Evolutionary conservation across 2,113 vertebrate genomes (phyloP), one percentile per base, ranked within the genome.

Genomic region (Leptocoma aspasia): DNA sequence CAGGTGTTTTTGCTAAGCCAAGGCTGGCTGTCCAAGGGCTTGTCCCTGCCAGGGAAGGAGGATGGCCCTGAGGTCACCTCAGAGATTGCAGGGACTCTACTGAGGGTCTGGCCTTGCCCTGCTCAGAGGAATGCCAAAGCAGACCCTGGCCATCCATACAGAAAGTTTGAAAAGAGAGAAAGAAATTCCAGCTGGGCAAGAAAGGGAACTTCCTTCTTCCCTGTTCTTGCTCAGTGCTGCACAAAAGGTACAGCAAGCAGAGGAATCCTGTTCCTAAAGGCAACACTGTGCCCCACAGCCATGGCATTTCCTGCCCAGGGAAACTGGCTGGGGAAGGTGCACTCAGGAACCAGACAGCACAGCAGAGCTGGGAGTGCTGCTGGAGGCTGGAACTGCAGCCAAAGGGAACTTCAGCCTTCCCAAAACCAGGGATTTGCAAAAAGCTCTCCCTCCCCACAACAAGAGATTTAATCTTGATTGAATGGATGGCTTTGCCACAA

Each of bases 401-500:
- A 90, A 47, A 52, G 42, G 45, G 84, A 80, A n/a, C 69, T 35
- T 28, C 39, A 73, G 61, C 31, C 72, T 72, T 18, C 77, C 56
- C 80, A 79, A 60, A 66, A 52, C 21, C 2, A 3, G 14, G 0
- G 7, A 15, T 23, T 90, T 22, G 77, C 45, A 61, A 18, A 19
- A 54, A 22, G 17, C 9, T 17, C 39, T 45, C 49, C 56, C 37
- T 75, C 57, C 85, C 72, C 61, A 72, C 80, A 85, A 57, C 26
- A 60, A 91, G 69, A 79, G 61, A 21, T 31, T 13, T 50, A 15
- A 39, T 61, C 78, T 73, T 44, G 68, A 83, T 23, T 56, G 69
- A n/a, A 56, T 1, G 20, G 30, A 53, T 22, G 65, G 47, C 56
- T 96, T 92, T 89, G 92, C 81, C 92, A 95, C 79, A 63, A 79